A percentile compares a stretch with the other conserved stretches of the same genome.
Conservation (phyloP, 2,888 invertebrate species). For the Pantelozetes paolii region DNA sequence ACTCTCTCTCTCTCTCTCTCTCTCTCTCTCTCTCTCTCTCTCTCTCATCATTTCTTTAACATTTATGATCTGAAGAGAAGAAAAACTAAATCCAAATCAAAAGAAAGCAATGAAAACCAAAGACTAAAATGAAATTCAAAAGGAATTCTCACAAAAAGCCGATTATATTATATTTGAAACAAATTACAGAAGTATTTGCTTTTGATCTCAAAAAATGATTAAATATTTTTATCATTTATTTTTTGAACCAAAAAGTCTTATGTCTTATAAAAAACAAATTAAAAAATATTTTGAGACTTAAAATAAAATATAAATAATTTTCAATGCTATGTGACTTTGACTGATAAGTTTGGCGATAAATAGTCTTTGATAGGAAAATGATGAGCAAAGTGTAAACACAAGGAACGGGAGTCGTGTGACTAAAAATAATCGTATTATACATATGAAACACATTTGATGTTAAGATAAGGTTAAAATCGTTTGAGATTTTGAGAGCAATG, state of each 20-base stretch:
- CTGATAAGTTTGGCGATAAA: not conserved
- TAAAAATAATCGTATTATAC: conserved; percentile 4
- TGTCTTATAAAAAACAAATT: too few relatives aligned
- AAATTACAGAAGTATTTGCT: not conserved
- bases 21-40: not conserved
- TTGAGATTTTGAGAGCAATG: too few relatives aligned
- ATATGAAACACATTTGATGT: not conserved
- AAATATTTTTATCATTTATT: too few relatives aligned
- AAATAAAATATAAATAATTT: too few relatives aligned
- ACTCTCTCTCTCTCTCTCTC: not conserved
- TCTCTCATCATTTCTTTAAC: not conserved
- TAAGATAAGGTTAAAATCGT: too few relatives aligned
- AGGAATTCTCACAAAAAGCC: not conserved
- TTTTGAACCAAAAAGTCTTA: too few relatives aligned
- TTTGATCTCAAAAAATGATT: too few relatives aligned
- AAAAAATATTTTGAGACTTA: too few relatives aligned
- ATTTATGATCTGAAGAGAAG: not conserved
- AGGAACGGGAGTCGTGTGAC: conserved; percentile 19
- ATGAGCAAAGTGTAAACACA: not conserved
- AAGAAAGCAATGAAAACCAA: not conserved
- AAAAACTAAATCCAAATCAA: too few relatives aligned
- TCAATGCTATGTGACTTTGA: not conserved
- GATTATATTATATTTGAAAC: not conserved
- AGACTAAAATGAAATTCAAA: not conserved
- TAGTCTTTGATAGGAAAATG: not conserved